Conservation (phyloP, 1,140 invertebrate species). For the Sitobion miscanthi region DNA sequence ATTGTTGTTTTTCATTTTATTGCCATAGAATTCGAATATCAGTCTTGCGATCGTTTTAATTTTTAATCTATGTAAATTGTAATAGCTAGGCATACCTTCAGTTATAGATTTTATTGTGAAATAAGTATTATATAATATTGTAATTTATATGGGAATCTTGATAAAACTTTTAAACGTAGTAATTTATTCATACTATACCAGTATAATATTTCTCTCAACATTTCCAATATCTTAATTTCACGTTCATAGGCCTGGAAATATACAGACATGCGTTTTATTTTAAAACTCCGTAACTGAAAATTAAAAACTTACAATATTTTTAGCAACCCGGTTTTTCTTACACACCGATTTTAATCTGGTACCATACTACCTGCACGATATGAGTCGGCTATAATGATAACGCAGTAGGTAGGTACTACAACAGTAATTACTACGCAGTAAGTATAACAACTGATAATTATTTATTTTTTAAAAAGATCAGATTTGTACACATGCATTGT, state of each 20-base stretch:
- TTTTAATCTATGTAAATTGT: constrained; percentile 1
- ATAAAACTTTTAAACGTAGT: neutral
- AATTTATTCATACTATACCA: neutral
- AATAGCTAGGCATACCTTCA: neutral
- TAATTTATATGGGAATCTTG: neutral
- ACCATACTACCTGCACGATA: neutral
- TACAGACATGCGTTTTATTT: neutral
- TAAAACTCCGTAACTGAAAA: neutral
- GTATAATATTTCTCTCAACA: neutral
- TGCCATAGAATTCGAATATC: neutral
- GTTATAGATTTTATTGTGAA: neutral
- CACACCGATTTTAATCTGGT: neutral
- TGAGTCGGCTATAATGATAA: neutral
- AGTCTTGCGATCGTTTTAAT: neutral
- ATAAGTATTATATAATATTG: neutral
- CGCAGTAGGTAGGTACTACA: neutral
- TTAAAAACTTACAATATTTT: neutral
- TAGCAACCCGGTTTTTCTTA: neutral
- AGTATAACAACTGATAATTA: neutral
- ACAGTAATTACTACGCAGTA: neutral
- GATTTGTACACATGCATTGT: neutral
- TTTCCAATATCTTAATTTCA: neutral
- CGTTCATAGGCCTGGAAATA: neutral
- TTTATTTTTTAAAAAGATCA: neutral
- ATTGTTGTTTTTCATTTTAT: constrained; percentile 3